Base-by-base conservation (phyloP, 2,888 invertebrate species). In the Orchesella flavescens region DNA sequence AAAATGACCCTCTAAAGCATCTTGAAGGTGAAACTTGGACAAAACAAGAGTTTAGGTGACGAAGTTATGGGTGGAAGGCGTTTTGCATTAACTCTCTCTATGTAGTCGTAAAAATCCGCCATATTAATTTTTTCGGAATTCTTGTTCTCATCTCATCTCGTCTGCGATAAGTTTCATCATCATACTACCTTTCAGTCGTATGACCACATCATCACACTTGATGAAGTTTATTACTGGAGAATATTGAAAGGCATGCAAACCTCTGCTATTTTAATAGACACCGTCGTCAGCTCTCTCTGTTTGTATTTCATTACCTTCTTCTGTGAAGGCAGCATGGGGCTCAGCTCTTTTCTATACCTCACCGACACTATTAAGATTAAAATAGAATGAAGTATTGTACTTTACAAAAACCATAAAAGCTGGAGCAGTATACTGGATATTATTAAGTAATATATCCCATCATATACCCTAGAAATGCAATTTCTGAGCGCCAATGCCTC, bases 101-200 rank as follows among this genome's bases (percentile, higher is more conserved):
- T 21, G 21, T 12, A 19, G 13, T 17, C 3, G 59, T 34, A 34
- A 1, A 43, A 1, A 43, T 55, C 76, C 66, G 76, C 76, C 76
- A 76, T 76, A 76, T 76, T 76, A 76, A 66, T 76, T 76, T 76
- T 76, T 76, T 76, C 49, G 65, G 55, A 21, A 65, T 65, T 34
- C 34, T 34, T 34, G 34, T 34, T 34, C 34, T 34, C 34, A 34
- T 2, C 34, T 34, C 34, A 4, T 34, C 7, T 34, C n/a, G n/a
- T 34, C 7, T 34, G 7, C 34, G n/a, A n/a, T 34, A 61, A 13
- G 65, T 65, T 65, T 44, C 65, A 75, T 19, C 59, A 19, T 17
- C 7, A 17, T 57, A 17, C 57, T 13, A n/a, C 1, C 17, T 19
- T 12, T 59, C 5, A 59, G 13, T 1, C 1, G 19, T 1, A 19